A percentile compares a stretch with the other conserved stretches of the same genome.
Evolutionary conservation across 2,797 vertebrate species (phyloP).

Genomic region (Danio jaintianensis): DNA sequence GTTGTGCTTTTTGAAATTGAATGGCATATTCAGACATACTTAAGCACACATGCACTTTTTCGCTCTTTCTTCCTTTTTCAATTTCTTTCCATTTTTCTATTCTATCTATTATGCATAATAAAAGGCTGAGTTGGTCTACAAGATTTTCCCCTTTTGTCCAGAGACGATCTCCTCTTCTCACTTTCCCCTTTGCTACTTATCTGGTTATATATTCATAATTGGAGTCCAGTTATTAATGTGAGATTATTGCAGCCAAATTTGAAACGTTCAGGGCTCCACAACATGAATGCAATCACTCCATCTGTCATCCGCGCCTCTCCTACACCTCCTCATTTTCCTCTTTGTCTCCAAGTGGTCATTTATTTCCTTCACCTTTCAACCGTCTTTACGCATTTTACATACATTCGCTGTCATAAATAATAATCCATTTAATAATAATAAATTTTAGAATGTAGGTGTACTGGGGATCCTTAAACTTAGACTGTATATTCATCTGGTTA

Average conservation of each 20-base stretch:
- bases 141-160: neutral
- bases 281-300: constrained; percentile 9
- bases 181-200: constrained; percentile 17
- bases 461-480: neutral
- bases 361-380: neutral
- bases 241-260: constrained; percentile 36
- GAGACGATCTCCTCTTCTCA: neutral
- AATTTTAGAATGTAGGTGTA: neutral
- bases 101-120: neutral
- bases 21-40: constrained; percentile 7
- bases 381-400: neutral
- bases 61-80: neutral
- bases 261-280: constrained; percentile 18
- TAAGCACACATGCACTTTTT: neutral
- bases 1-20: constrained; percentile 5
- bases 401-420: constrained; percentile 12
- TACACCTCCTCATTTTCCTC: neutral
- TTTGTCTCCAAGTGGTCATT: neutral
- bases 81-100: neutral
- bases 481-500: neutral
- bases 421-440: too few relatives aligned
- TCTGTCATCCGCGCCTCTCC: neutral
- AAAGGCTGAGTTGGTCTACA: neutral
- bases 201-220: constrained; percentile 28
- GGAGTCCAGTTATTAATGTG: constrained; percentile 23